Base-by-base conservation (phyloP, 2,888 invertebrate species). In the Meandrusa payeni region DNA sequence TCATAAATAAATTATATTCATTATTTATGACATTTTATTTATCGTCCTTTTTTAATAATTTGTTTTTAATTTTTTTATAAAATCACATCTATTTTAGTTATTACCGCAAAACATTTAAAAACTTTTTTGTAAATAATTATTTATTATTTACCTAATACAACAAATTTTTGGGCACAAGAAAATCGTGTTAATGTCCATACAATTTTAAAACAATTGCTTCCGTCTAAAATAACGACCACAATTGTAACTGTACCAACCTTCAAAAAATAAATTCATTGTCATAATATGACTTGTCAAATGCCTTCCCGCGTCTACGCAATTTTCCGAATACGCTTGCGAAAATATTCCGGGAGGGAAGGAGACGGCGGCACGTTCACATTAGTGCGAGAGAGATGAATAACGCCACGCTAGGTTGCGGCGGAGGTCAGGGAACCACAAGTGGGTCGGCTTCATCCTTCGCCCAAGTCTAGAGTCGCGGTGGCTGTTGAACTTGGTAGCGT, bases 371-470 rank as follows among this genome's bases (percentile, higher is more conserved):
- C 12, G 32, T 41, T 40, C 29, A 15, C 32, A 31, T 17, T 5
- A 19, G 9, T 23, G 57, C 7, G 67, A 81, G 55, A 65, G 66
- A 62, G 76, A 75, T 40, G 54, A 41, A 41, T 24, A 46, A 62
- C 32, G 60, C 59, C 60, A 59, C 69, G 81, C 76, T 82, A 80
- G 80, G 82, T 74, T 79, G 76, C 70, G 63, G 69, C 70, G 74
- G 85, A 83, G 86, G 86, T 87, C 86, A 85, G 76, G 76, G 86
- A 86, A 85, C 87, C 78, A 71, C 80, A 87, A 86, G 82, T 87
- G 70, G 87, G 86, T 81, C 83, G 79, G 61, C 76, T 79, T 70
- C 82, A 80, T 86, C 85, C 86, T 87, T 82, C 80, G 78, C 69
- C 70, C 70, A 71, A 64, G 74, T 70, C 73, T 74, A 70, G 64